These are phyloP conservation scores for Battus philenor DNA, from an alignment of 1,140 invertebrate species.

Conservation along the genomic window DNA sequence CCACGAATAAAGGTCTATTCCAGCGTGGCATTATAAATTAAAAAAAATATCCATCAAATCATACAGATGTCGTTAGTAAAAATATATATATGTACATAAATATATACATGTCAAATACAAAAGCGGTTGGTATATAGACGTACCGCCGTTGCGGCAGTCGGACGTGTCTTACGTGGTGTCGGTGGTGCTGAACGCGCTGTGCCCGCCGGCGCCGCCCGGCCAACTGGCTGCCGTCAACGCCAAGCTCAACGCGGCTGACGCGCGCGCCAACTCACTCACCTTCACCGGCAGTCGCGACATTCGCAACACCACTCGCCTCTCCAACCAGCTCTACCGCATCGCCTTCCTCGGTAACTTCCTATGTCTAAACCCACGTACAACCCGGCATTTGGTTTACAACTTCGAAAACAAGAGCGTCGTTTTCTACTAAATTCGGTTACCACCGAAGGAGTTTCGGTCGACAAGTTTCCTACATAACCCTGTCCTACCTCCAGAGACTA, in stretches of 20 bases:
- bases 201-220: conserved; percentile 55
- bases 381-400: no score
- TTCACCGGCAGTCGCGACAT: conserved; percentile 83
- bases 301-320: conserved; percentile 83
- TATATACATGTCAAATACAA: no score
- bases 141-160: conserved; percentile 89
- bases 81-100: no score
- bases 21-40: no score
- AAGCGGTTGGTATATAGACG: conserved; percentile 83
- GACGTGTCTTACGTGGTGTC: conserved; percentile 95
- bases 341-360: conserved; percentile 80
- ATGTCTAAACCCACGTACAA: conserved; percentile 21
- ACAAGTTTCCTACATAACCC: no score
- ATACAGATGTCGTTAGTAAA: no score
- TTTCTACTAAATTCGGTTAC: no score
- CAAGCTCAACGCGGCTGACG: conserved; percentile 77
- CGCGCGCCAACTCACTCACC: conserved; percentile 82
- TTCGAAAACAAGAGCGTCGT: no score
- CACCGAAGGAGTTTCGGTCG: no score
- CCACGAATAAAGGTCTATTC: no score
- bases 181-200: conserved; percentile 91
- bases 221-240: conserved; percentile 66
- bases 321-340: conserved; percentile 89
- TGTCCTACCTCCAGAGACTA: no score
- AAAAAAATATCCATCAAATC: no score